Evolutionary conservation across 2,113 vertebrate species (phyloP), one percentile per base, ranked within the genome.

Genomic region (Lanius ludovicianus): DNA sequence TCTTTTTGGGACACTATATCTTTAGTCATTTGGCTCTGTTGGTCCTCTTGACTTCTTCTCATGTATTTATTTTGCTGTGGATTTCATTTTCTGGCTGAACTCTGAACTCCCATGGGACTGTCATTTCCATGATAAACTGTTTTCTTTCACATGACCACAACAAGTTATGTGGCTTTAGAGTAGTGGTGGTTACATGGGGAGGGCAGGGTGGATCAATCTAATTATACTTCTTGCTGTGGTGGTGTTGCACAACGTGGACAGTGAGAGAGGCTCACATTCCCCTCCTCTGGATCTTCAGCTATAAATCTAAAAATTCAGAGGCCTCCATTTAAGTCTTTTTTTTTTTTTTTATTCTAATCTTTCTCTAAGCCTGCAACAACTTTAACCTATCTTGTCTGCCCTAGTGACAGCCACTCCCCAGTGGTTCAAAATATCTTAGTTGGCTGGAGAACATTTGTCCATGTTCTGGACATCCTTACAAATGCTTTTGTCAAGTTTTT

Each of bases 131-230:
- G 90, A 88, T 94, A 91, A 95, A 93, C 78, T 65, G 86, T 96
- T 96, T 95, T 92, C 95, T 96, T 95, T 96, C 87, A 91, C 87
- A 81, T 89, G 89, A 90, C 93, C 96, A 87, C 93, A 96, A 93
- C 84, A 96, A 4, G 6, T 63, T 94, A 10, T 95, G 94, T 94
- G 90, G 95, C 89, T 89, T 85, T 62, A n/a, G 78, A 84, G 75
- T n/a, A 79, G 89, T 59, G 35, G 70, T 78, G 69, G 82, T 94
- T 95, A 68, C 65, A 82, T 90, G 65, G 76, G 42, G 11, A 6
- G 53, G 19, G 35, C 33, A 30, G 25, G 15, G 28, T 8, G 12
- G 15, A 89, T 89, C 68, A 84, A 20, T 91, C 77, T 84, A 27
- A 80, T 93, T 88, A 18, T 21, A 67, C 63, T 93, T 78, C 67